phyloP scores from a whole-genome alignment of 2,113 vertebrate genomes.

The Hoplias malabaricus region DNA sequence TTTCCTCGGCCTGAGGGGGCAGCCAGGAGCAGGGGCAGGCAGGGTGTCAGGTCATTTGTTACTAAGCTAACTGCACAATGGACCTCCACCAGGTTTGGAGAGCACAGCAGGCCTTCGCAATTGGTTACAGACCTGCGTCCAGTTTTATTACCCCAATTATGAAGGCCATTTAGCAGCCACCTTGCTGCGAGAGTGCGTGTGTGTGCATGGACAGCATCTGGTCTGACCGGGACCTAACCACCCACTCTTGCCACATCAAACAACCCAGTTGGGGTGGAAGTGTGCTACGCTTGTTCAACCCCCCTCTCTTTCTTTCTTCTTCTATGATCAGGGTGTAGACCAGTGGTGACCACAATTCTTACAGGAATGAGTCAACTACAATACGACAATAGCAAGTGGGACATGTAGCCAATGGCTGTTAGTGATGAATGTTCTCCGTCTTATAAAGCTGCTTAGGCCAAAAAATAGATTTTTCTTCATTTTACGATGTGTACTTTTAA shows the following conservation, averaged over 20 bases:
- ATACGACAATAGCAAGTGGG: too few species aligned
- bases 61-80: constrained; percentile 72
- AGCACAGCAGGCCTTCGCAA: constrained; percentile 59
- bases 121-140: constrained; percentile 66
- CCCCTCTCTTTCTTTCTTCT: background rate
- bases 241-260: constrained; percentile 52
- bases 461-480: too few species aligned
- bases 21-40: constrained; percentile 50
- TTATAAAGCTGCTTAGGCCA: too few species aligned
- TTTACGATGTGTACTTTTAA: too few species aligned
- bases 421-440: too few species aligned
- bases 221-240: constrained; percentile 46
- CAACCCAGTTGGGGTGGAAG: constrained; percentile 10
- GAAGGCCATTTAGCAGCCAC: constrained; percentile 69
- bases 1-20: constrained; percentile 62
- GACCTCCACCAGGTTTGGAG: constrained; percentile 70
- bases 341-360: background rate
- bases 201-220: constrained; percentile 62
- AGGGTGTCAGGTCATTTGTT: constrained; percentile 75
- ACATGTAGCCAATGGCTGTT: too few species aligned
- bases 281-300: constrained; percentile 26
- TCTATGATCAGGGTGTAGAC: constrained; percentile 9
- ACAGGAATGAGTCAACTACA: background rate
- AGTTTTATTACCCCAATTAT: constrained; percentile 77
- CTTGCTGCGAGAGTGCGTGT: constrained; percentile 61